phyloP scores from a whole-genome alignment of 2,797 vertebrate genomes.

The Esox masquinongy region DNA sequence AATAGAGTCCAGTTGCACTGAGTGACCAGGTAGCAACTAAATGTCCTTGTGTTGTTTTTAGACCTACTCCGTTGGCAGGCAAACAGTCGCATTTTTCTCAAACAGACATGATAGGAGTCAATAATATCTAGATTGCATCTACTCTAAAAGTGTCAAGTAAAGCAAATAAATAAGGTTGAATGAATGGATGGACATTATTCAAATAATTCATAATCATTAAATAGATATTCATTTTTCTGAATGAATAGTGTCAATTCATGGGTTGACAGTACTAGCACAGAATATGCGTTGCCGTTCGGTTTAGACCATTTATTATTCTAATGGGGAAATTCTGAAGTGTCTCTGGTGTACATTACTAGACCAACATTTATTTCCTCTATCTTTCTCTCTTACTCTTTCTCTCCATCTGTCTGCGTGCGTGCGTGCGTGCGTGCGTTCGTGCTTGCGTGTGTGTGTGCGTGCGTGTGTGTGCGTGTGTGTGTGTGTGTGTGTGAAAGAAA shows the following conservation, averaged over 20 bases:
- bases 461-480: not conserved
- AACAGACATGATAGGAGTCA: not conserved
- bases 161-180: not conserved
- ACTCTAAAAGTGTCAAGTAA: not conserved
- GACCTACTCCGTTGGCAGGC: not conserved
- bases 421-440: slow-evolving; percentile 3
- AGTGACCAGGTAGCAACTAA: not conserved
- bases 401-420: not conserved
- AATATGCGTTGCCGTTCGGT: not conserved
- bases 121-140: not conserved
- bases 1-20: slow-evolving; percentile 36
- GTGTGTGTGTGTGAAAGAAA: not conserved
- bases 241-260: not conserved
- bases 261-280: not conserved
- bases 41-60: not conserved
- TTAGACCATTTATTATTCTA: slow-evolving; percentile 14
- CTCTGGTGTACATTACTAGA: slow-evolving; percentile 13
- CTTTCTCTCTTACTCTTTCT: not conserved
- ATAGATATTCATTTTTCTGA: not conserved
- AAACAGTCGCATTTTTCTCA: not conserved
- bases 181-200: not conserved
- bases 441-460: slow-evolving; percentile 4
- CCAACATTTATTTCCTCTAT: slow-evolving; percentile 17
- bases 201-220: not conserved
- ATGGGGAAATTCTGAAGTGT: slow-evolving; percentile 15